Conservation (phyloP, 1,140 invertebrate genomes). For the Lanistes nyassanus region DNA sequence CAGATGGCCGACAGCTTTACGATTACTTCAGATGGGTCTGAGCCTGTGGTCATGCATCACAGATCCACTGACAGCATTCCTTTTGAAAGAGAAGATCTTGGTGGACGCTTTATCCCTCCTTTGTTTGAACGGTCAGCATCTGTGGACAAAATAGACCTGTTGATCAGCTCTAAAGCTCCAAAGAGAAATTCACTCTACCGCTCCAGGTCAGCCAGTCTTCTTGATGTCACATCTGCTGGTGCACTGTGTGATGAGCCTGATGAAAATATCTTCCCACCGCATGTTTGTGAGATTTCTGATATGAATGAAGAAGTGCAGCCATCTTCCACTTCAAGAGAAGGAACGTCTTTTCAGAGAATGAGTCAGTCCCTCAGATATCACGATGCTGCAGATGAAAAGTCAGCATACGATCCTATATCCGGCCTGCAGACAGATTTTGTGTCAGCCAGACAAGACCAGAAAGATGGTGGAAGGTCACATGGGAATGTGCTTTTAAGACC, state of each 20-base stretch:
- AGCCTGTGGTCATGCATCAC: slow-evolving; percentile 7
- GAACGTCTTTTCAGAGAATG: no score
- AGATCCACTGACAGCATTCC: slow-evolving; percentile 25
- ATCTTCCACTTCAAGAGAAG: no score
- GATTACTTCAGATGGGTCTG: slow-evolving; percentile 22
- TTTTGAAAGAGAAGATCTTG: background rate
- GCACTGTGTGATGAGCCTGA: slow-evolving; percentile 29
- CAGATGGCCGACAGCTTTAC: background rate
- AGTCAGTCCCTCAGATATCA: background rate
- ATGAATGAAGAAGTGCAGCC: background rate
- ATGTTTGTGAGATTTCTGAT: slow-evolving; percentile 7
- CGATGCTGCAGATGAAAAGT: slow-evolving; percentile 9
- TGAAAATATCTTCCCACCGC: slow-evolving; percentile 53
- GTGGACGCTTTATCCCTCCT: slow-evolving; percentile 3
- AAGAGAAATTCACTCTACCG: slow-evolving; percentile 17
- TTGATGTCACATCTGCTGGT: slow-evolving; percentile 33
- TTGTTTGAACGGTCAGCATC: slow-evolving; percentile 29
- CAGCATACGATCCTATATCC: background rate
- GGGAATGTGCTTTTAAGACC: no score
- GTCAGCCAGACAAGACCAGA: no score
- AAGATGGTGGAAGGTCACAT: no score
- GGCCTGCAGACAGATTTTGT: background rate
- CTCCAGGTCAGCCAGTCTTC: slow-evolving; percentile 47
- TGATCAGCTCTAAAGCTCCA: slow-evolving; percentile 12
- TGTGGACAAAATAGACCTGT: slow-evolving; percentile 21